These are phyloP conservation scores for Tragelaphus buxtoni DNA, from an alignment of 2,113 vertebrate species.

Conservation along the genomic window DNA sequence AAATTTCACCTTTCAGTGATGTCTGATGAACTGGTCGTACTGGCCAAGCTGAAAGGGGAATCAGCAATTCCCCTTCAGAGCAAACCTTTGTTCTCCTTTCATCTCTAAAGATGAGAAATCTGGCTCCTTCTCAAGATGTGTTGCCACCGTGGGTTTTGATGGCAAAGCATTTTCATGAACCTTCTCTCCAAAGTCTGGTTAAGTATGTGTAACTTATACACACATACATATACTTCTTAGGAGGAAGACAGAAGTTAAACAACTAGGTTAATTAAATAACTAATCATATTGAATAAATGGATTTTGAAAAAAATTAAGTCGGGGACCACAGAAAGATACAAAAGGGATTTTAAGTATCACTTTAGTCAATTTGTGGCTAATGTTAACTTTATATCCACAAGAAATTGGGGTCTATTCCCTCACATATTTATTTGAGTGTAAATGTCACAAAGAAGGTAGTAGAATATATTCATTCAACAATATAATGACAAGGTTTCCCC, in stretches of 20 bases:
- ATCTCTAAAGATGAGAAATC: neutral
- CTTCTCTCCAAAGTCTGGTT: neutral
- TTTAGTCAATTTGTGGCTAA: neutral
- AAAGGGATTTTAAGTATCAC: neutral
- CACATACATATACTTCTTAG: neutral
- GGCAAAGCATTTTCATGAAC: neutral
- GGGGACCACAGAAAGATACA: neutral
- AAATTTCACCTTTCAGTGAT: constrained; percentile 19
- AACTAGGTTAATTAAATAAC: neutral
- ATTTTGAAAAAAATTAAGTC: neutral
- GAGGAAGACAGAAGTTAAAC: neutral
- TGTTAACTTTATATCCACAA: neutral
- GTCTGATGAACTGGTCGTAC: neutral
- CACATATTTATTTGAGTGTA: neutral
- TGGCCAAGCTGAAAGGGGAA: neutral
- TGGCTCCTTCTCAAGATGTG: neutral
- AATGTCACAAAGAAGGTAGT: neutral
- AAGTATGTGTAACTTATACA: neutral
- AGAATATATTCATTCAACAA: neutral
- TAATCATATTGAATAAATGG: neutral
- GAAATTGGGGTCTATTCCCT: neutral
- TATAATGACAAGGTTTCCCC: neutral
- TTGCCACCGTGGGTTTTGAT: neutral
- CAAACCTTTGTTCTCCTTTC: neutral
- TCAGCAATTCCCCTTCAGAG: neutral